Conservation (phyloP, 1,140 invertebrate genomes). For the Drosophila bocki region DNA sequence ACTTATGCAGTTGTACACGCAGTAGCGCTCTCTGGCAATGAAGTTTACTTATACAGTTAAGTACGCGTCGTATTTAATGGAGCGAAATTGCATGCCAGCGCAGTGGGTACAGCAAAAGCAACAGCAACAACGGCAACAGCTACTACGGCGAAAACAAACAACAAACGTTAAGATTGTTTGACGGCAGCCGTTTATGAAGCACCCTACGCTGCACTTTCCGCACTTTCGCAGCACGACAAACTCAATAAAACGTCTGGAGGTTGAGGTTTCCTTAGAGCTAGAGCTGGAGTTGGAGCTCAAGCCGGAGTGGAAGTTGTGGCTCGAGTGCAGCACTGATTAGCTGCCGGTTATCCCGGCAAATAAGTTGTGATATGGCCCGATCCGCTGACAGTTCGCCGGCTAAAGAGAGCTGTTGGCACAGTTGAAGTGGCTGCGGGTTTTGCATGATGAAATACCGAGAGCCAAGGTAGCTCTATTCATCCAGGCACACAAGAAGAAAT, state of each 20-base stretch:
- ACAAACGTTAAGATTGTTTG: slow-evolving; percentile 62
- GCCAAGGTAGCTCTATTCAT: slow-evolving; percentile 9
- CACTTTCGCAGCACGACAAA: slow-evolving; percentile 42
- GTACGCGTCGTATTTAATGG: slow-evolving; percentile 64
- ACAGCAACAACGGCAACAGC: background rate
- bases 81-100: slow-evolving; percentile 55
- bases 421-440: slow-evolving; percentile 30
- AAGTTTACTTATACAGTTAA: slow-evolving; percentile 65
- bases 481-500: background rate
- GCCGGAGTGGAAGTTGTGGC: slow-evolving; percentile 25
- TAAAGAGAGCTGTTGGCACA: slow-evolving; percentile 17
- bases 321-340: slow-evolving; percentile 44
- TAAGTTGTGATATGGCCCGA: slow-evolving; percentile 29
- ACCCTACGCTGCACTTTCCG: slow-evolving; percentile 44
- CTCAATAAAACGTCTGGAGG: slow-evolving; percentile 45
- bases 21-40: slow-evolving; percentile 41
- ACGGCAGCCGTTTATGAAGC: slow-evolving; percentile 60
- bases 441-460: slow-evolving; percentile 16
- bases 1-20: slow-evolving; percentile 61
- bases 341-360: slow-evolving; percentile 36
- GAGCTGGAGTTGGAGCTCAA: background rate
- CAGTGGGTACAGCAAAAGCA: slow-evolving; percentile 6
- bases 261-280: slow-evolving; percentile 3
- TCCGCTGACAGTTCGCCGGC: slow-evolving; percentile 5
- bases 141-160: slow-evolving; percentile 47